Evolutionary conservation across 2,888 invertebrate genomes (phyloP), one percentile per base, ranked within the genome.

Genomic region (Drosophila mulleri): DNA sequence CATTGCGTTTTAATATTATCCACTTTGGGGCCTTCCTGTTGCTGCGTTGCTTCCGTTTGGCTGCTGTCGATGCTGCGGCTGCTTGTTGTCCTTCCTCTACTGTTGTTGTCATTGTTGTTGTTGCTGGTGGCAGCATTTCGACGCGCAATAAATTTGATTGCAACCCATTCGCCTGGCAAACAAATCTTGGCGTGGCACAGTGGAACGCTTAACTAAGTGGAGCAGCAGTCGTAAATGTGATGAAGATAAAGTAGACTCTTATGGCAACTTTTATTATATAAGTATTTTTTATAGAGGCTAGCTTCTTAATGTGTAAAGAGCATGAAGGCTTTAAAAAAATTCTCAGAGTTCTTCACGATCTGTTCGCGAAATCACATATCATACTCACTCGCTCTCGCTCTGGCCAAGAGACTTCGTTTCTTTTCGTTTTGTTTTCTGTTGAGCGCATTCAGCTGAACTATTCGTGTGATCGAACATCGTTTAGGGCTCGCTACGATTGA

Each of bases 71-170:
- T 83, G 69, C 68, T 45, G 47, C 47, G 65, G 37, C 50, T 41
- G 60, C 57, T 32, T 62, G 60, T 59, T 58, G 52, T 56, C 54
- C 32, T 61, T 64, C 8, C 56, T 23, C 18, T 56, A 4, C 23
- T 42, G 41, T 57, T 20, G 44, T 44, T 50, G 29, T 56, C 65
- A 8, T 9, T 18, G 42, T 5, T 60, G 44, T 26, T 52, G 50
- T 58, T 72, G 48, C 53, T 78, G 67, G 23, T 69, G 70, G 61
- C 62, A 64, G 67, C 76, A 72, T 67, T 76, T 82, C 75, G 65
- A 79, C 50, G 77, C 54, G 84, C 76, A 84, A 81, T 84, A 81
- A 81, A 81, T 81, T 81, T 79, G 82, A 84, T 81, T 84, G 80
- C 82, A 68, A 78, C 56, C 82, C 78, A 74, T 81, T 82, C 82